Base-by-base conservation (phyloP, 2,113 vertebrate species). In the Labrus mixtus region DNA sequence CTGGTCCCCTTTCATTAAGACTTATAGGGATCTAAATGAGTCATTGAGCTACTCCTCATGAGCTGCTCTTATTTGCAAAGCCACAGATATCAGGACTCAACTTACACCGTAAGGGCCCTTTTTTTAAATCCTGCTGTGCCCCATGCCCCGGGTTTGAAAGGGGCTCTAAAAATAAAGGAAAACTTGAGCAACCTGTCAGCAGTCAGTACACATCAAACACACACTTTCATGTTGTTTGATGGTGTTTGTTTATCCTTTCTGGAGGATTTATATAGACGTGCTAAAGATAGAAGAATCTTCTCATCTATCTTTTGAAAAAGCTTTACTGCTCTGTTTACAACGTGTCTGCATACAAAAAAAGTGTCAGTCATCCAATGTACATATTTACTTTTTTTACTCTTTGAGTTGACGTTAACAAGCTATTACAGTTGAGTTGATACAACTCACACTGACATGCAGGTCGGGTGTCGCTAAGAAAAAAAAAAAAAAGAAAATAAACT, bases 281-380 rank as follows among this genome's bases (percentile, higher is more conserved):
- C 77, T 86, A 85, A 87, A 87, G 64, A 87, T 73, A 87, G 82
- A 54, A 69, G 6, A 48, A 63, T 33, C 20, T 2, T 65, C 37
- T 25, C 37, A 58, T 55, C 33, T 23, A 9, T 78, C 55, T 73
- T 68, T 78, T 65, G 68, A 45, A 63, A 41, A 53, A 23, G 33
- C 50, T 50, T 75, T 37, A 62, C 65, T 75, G 46, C 19, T 54
- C 1, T 23, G 68, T 69, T 37, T 63, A 39, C 37, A 70, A 80
- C 23, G 15, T 8, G 29, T 29, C 65, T 25, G 48, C 67, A 57
- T 58, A 15, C 19, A 25, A 67, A 61, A 19, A 16, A 8, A 2
- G 39, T 67, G 50, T 73, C 37, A 71, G 16, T 79, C 20, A 76
- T 33, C 15, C 6, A 15, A 57, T 19, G 13, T 43, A 68, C 45